A percentile compares a stretch with the other conserved stretches of the same genome.
phyloP scores from a whole-genome alignment of 2,888 invertebrate species.

The Zygaena filipendulae region DNA sequence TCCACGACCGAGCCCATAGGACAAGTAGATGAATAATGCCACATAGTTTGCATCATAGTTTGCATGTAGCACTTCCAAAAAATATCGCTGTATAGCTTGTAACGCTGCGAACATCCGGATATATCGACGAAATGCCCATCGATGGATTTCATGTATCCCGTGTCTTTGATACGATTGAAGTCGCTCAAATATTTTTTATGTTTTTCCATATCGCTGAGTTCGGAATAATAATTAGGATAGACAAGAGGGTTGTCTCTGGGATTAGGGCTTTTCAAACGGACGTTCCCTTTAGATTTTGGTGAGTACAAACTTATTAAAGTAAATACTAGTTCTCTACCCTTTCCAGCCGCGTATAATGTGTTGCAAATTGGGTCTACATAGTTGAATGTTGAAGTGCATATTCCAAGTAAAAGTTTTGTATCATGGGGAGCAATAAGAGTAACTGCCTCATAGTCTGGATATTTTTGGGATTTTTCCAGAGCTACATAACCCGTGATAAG shows the following conservation, averaged over 20 bases:
- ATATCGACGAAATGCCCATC: conserved; percentile 22
- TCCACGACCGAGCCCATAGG: conserved; percentile 82
- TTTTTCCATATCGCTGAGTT: conserved; percentile 24
- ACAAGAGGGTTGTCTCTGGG: conserved; percentile 28
- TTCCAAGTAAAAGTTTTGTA: conserved; percentile 3
- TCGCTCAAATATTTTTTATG: conserved; percentile 24
- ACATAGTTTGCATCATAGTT: conserved; percentile 69
- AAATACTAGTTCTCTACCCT: conserved; percentile 19
- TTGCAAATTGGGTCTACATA: conserved; percentile 33
- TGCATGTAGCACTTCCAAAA: conserved; percentile 34
- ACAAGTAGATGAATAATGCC: conserved; percentile 75
- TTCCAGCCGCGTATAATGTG: conserved; percentile 20
- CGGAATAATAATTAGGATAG: conserved; percentile 21
- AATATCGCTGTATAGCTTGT: conserved; percentile 20
- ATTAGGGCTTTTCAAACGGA: conserved; percentile 23
- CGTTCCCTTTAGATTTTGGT: conserved; percentile 41
- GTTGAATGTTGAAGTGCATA: conserved; percentile 49
- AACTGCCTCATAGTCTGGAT: conserved; percentile 23
- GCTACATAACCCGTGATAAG: conserved; percentile 20
- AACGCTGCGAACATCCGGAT: conserved; percentile 22
- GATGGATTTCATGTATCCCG: conserved; percentile 23
- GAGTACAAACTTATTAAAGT: conserved; percentile 16
- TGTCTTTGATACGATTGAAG: conserved; percentile 23
- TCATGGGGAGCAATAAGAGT: conserved; percentile 14
- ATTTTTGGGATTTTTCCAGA: conserved; percentile 19